Evolutionary conservation across 2,113 vertebrate species (phyloP).

Genomic region (Panthera uncia): DNA sequence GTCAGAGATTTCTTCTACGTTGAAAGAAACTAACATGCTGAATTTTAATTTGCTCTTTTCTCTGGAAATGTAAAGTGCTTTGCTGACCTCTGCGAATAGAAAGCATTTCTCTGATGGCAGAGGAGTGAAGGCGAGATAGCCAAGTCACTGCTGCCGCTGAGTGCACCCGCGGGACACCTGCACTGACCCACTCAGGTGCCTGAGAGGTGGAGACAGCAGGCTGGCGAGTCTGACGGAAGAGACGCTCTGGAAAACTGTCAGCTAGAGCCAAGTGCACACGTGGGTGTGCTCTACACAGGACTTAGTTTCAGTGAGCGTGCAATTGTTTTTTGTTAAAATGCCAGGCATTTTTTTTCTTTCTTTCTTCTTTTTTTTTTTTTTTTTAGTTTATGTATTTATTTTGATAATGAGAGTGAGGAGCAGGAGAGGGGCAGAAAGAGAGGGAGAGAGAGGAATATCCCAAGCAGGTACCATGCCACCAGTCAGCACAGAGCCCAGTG

Average conservation of each 20-base stretch:
- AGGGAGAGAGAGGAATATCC: too few species aligned
- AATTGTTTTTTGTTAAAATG: background rate
- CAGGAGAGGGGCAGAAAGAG: too few species aligned
- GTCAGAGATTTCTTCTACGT: background rate
- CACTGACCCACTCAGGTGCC: background rate
- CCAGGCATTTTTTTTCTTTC: background rate
- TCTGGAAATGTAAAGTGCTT: background rate
- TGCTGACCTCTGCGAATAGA: background rate
- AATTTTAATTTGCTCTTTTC: background rate
- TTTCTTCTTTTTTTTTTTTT: background rate
- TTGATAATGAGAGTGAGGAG: too few species aligned
- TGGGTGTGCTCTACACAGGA: rapidly evolving
- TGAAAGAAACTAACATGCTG: background rate
- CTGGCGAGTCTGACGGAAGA: background rate
- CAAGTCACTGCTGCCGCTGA: background rate
- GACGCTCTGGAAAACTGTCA: background rate
- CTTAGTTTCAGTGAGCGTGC: rapidly evolving
- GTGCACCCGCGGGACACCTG: rapidly evolving
- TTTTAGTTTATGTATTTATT: too few species aligned
- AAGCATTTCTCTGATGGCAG: background rate
- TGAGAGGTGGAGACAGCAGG: background rate
- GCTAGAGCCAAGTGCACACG: rapidly evolving
- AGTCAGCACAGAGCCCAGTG: too few species aligned
- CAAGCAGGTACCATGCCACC: too few species aligned
- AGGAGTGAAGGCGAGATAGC: background rate